Base-by-base conservation (phyloP, 1,140 invertebrate genomes). In the Hestina assimilis region DNA sequence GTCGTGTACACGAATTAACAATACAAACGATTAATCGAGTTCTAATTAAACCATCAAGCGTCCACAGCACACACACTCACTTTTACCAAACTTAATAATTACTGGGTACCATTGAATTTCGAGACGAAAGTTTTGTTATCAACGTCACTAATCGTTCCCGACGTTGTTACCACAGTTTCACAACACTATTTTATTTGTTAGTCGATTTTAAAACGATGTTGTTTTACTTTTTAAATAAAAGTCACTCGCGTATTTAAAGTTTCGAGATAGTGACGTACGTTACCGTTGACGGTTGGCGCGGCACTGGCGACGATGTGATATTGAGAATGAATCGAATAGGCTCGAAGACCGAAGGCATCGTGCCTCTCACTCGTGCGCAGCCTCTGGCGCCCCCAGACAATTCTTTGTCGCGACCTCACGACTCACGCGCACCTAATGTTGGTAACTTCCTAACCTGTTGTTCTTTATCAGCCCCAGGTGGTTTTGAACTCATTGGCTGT, bases 41-140 rank as follows among this genome's bases (percentile, higher is more conserved):
- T 72, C 73, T 69, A 77, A 75, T 79, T 79, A 67, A 80, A 79
- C 69, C 70, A 77, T 79, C 72, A 75, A 78, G 61, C 72, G 73
- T 83, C 68, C 78, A 82, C 79, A 75, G 63, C 69, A 79, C 83
- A 87, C 75, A 79, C 82, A 84, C 81, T 80, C 81, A 87, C 83
- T 87, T 82, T 80, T 83, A 82, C 79, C 69, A 77, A 84, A 83
- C 75, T 81, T n/a, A 81, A 79, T 82, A 74, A 75, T 69, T 71
- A 63, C 55, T 48, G 66, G 57, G 69, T 75, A 79, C 69, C 76
- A 79, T 79, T 81, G 41, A 33, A 53, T 24, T 21, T 23, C 8
- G 40, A 33, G 40, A 73, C 71, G 69, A 75, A 69, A 77, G 71
- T 85, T 79, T 79, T 66, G 74, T 80, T 71, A 75, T 74, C 3